Evolutionary conservation across 2,113 vertebrate species (phyloP), one percentile per base, ranked within the genome.

Genomic region (Pleuronectes platessa): DNA sequence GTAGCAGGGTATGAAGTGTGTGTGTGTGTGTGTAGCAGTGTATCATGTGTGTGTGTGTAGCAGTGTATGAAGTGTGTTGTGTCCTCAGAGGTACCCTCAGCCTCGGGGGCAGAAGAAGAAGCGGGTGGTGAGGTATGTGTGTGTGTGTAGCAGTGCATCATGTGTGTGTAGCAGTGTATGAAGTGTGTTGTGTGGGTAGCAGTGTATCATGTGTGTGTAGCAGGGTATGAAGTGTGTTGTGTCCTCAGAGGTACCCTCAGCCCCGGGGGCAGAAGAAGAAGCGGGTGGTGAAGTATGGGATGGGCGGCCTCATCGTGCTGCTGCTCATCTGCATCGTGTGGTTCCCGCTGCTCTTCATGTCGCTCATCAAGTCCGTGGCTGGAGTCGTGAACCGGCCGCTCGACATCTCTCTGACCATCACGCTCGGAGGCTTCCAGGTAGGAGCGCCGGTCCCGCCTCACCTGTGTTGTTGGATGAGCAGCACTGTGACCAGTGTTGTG

Each of bases 261-360:
- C 88, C 85, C 1, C 71, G 83, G 0, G 85, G 88, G 0, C 85
- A 87, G 81, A 85, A 87, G 85, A 87, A 87, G 73, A 87, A 87
- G 63, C 68, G 81, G 1, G 83, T 87, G 26, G 88, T 89, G 59
- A 89, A 89, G 72, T 89, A 86, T 4, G 85, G 88, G 61, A 87
- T 89, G 88, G 88, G 88, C 0, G 88, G 88, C 1, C 71, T 89
- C 0, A 89, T 89, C 0, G 81, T 89, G 0, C 59, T 89, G n/a
- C 53, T 89, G 54, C 60, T 89, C 15, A 87, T 89, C 67, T 87
- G 83, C 2, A 89, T 89, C 15, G 83, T 89, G 7, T 89, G 88
- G 88, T 89, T 89, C 6, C 88, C 88, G 0, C 73, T 89, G 40
- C 88, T 89, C 67, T 89, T 89, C 78, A 89, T 89, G 83, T 87